Conservation (phyloP, 2,113 vertebrate genomes). For the Pseudorasbora parva region DNA sequence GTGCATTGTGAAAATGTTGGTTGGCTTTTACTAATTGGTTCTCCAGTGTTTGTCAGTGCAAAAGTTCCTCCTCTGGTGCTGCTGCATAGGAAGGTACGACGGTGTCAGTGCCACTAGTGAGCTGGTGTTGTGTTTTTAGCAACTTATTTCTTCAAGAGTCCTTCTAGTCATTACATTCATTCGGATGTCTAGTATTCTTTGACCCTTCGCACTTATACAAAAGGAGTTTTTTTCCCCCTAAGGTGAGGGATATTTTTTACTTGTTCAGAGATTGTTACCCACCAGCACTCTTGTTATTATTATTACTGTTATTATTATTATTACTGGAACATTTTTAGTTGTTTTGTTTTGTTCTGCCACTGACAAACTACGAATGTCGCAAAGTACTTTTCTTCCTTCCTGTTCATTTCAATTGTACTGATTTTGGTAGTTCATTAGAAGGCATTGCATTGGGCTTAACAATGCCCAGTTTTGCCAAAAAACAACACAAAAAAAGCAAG, state of each 20-base stretch:
- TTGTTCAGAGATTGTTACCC: constrained; percentile 34
- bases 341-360: constrained; percentile 29
- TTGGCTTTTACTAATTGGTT: constrained; percentile 46
- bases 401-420: constrained; percentile 40
- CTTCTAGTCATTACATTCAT: not conserved
- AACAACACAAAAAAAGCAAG: not conserved
- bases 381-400: constrained; percentile 3
- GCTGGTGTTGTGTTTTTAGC: constrained; percentile 47
- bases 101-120: constrained; percentile 28
- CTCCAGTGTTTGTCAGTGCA: constrained; percentile 35
- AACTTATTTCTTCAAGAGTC: not conserved
- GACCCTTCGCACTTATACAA: constrained; percentile 28
- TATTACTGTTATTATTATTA: not conserved
- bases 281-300: constrained; percentile 31
- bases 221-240: not conserved
- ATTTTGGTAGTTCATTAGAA: not conserved
- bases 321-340: constrained; percentile 41
- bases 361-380: constrained; percentile 36
- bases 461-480: constrained; percentile 34
- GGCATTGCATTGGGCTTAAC: constrained; percentile 15
- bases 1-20: constrained; percentile 42
- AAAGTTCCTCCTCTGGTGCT: constrained; percentile 38
- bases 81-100: constrained; percentile 44
- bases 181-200: constrained; percentile 18
- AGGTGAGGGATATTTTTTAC: not conserved